These are phyloP conservation scores for Malthinus seriepunctatus DNA, from an alignment of 2,888 invertebrate genomes.

Conservation along the genomic window DNA sequence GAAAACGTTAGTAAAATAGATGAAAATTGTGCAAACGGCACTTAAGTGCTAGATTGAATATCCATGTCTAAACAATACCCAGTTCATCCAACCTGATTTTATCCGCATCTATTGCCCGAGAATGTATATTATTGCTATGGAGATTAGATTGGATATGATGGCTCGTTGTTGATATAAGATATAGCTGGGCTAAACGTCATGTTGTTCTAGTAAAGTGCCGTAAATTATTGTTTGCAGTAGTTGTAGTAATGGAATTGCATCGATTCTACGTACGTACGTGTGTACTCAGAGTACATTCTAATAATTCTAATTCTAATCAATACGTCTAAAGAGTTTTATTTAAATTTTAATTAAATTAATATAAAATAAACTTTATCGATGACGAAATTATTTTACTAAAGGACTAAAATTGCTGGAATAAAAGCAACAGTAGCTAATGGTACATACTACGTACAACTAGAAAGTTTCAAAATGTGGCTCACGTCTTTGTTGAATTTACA, in stretches of 20 bases:
- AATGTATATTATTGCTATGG: slow-evolving; percentile 29
- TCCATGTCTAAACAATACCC: slow-evolving; percentile 45
- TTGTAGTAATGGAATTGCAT: slow-evolving; percentile 28
- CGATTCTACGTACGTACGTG: slow-evolving; percentile 8
- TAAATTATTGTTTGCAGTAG: slow-evolving; percentile 29
- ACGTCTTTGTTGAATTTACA: slow-evolving; percentile 49
- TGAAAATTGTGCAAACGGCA: slow-evolving; percentile 44
- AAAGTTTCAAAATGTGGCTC: slow-evolving; percentile 43
- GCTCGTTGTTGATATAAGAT: slow-evolving; percentile 31
- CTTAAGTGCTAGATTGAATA: slow-evolving; percentile 44
- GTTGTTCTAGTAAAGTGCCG: slow-evolving; percentile 30
- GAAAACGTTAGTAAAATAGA: slow-evolving; percentile 41
- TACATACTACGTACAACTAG: slow-evolving; percentile 17
- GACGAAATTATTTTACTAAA: not conserved
- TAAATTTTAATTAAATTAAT: not conserved
- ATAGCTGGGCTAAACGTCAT: slow-evolving; percentile 31
- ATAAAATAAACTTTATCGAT: not conserved
- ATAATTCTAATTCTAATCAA: no score
- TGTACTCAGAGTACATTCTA: not conserved
- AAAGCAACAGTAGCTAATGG: slow-evolving; percentile 17
- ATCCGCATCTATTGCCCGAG: slow-evolving; percentile 22
- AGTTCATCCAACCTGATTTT: slow-evolving; percentile 22
- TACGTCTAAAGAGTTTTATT: no score
- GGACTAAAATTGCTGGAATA: slow-evolving; percentile 18
- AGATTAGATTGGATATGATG: slow-evolving; percentile 31